Conservation (phyloP, 2,888 invertebrate species). For the Yponomeuta malinellus region DNA sequence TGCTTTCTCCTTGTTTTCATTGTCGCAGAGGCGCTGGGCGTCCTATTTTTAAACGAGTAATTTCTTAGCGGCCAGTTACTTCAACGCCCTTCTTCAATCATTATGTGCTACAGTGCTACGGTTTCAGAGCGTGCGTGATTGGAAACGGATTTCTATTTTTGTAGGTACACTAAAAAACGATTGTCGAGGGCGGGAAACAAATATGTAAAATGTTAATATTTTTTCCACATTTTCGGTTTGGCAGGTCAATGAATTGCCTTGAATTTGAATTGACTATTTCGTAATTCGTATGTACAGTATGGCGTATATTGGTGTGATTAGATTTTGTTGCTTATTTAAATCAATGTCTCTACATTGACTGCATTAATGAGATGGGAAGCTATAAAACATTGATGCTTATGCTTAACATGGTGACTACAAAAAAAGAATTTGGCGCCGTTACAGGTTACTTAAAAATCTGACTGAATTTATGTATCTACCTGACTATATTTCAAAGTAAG, state of each 20-base stretch:
- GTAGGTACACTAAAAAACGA: slow-evolving; percentile 5
- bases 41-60: slow-evolving; percentile 42
- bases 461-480: too few relatives aligned
- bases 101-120: background rate
- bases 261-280: slow-evolving; percentile 41
- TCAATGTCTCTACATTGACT: slow-evolving; percentile 26
- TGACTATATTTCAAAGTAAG: too few relatives aligned
- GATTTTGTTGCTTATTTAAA: slow-evolving; percentile 38
- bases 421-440: too few relatives aligned
- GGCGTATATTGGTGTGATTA: slow-evolving; percentile 25
- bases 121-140: slow-evolving; percentile 11
- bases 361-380: slow-evolving; percentile 33
- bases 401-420: too few relatives aligned
- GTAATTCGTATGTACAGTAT: slow-evolving; percentile 36
- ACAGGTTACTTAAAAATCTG: too few relatives aligned
- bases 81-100: slow-evolving; percentile 28
- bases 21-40: slow-evolving; percentile 32
- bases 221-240: background rate
- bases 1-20: slow-evolving; percentile 38
- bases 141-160: slow-evolving; percentile 14
- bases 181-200: slow-evolving; percentile 9
- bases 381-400: too few relatives aligned
- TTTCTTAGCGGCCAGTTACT: slow-evolving; percentile 41
- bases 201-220: background rate
- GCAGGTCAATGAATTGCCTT: slow-evolving; percentile 49